phyloP scores from a whole-genome alignment of 2,113 vertebrate species.

The Ramphastos sulfuratus region DNA sequence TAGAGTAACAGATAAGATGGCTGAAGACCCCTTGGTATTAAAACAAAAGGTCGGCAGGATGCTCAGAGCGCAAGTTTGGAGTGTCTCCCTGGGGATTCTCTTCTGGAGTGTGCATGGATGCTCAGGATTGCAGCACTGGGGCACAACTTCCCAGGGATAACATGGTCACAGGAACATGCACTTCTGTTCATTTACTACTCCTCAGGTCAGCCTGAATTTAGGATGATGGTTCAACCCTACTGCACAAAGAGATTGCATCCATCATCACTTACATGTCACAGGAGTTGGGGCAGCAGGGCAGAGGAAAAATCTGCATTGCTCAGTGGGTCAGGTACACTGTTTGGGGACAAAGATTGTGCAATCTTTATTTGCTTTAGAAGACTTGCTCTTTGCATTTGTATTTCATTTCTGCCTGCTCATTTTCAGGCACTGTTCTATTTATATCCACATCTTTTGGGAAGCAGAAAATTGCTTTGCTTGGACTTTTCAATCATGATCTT shows the following conservation, averaged over 20 bases:
- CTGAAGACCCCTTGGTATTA: constrained; percentile 39
- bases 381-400: not conserved
- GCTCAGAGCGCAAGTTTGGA: not conserved
- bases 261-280: fast-evolving
- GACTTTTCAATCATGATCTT: constrained; percentile 49
- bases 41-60: not conserved
- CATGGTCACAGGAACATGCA: fast-evolving
- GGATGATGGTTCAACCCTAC: not conserved
- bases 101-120: not conserved
- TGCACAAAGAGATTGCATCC: not conserved
- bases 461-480: constrained; percentile 58
- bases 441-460: constrained; percentile 48
- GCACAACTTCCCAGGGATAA: not conserved
- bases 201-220: not conserved
- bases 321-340: not conserved
- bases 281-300: not conserved
- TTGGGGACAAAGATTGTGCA: not conserved
- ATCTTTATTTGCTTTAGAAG: not conserved
- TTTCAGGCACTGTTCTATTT: constrained; percentile 49
- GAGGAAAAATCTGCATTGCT: not conserved
- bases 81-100: not conserved
- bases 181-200: not conserved
- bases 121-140: not conserved
- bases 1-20: constrained; percentile 34
- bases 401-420: constrained; percentile 39